Evolutionary conservation across 2,797 vertebrate genomes (phyloP), one percentile per base, ranked within the genome.

Genomic region (Lophotriccus pileatus): DNA sequence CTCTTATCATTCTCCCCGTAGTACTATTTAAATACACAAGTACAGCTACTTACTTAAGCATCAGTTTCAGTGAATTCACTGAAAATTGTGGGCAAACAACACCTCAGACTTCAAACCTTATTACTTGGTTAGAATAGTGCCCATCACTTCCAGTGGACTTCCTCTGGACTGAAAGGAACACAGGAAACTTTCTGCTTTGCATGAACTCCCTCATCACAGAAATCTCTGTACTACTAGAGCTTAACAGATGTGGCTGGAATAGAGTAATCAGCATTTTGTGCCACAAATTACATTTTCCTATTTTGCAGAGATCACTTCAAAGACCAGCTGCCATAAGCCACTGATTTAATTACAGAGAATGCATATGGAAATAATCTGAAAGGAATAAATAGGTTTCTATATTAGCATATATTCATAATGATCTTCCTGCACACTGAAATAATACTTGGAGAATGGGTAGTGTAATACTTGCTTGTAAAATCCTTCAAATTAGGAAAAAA

Each of bases 341-440:
- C 75, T 86, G 85, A 93, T 89, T 76, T 84, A 94, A 87, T 94
- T 95, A 84, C n/a, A 77, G 69, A 50, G 37, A 76, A 93, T 93
- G 53, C 96, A 97, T 70, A 89, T 89, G 93, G 95, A 96, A 97
- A 90, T 82, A 83, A 97, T 97, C 92, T 93, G n/a, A 85, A 86
- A 91, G 70, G 84, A 63, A 93, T 68, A 90, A 94, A 87, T 70
- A 79, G 43, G 75, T 95, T 91, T 59, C 70, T 93, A 10, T 39
- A 84, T 95, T 93, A 91, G 95, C 91, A 94, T 91, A 84, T 62
- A 84, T 78, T 94, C 68, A 75, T 60, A 79, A 80, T 17, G 23
- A 52, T 49, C 68, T 94, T 79, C 69, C 60, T 7, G 14, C 72
- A 92, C 34, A 63, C 68, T 82, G 69, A 92, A 91, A 81, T 32